Conservation (phyloP, 2,113 vertebrate genomes). For the Apteryx mantelli region DNA sequence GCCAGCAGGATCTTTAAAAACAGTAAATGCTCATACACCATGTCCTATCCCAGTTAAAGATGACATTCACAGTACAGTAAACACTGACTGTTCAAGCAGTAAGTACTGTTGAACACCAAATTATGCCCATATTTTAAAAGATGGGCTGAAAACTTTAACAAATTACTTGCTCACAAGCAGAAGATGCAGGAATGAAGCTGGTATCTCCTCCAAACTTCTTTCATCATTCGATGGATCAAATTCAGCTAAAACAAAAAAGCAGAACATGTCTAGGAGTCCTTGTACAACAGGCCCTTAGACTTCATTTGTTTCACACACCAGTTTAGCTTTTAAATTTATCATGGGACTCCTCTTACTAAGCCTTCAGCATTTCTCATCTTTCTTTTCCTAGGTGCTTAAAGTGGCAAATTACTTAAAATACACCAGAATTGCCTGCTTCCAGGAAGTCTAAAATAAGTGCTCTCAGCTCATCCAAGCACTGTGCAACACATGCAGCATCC, state of each 20-base stretch:
- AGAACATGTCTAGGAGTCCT: not conserved
- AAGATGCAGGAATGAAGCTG: conserved; percentile 77
- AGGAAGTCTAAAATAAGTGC: not conserved
- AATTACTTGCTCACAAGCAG: conserved; percentile 83
- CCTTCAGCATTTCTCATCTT: not conserved
- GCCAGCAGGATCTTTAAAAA: not conserved
- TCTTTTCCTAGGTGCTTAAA: not conserved
- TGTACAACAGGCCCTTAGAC: not conserved
- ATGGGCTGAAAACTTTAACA: not conserved
- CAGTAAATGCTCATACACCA: not conserved
- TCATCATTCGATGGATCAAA: conserved; percentile 87
- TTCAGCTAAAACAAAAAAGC: conserved; percentile 82
- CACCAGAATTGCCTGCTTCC: not conserved
- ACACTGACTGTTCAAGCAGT: not conserved
- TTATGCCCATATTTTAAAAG: not conserved
- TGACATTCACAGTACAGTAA: not conserved
- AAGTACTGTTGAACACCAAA: not conserved
- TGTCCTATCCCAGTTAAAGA: not conserved
- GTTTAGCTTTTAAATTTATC: not conserved
- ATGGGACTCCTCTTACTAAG: not conserved
- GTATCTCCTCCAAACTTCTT: conserved; percentile 88
- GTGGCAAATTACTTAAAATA: not conserved
- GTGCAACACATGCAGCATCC: not conserved
- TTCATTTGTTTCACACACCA: not conserved
- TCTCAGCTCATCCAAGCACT: not conserved